Percentiles rank a stretch among this genome's conserved stretches.
These are phyloP conservation scores for Napeogenes inachia DNA, from an alignment of 2,888 invertebrate species.

Conservation along the genomic window DNA sequence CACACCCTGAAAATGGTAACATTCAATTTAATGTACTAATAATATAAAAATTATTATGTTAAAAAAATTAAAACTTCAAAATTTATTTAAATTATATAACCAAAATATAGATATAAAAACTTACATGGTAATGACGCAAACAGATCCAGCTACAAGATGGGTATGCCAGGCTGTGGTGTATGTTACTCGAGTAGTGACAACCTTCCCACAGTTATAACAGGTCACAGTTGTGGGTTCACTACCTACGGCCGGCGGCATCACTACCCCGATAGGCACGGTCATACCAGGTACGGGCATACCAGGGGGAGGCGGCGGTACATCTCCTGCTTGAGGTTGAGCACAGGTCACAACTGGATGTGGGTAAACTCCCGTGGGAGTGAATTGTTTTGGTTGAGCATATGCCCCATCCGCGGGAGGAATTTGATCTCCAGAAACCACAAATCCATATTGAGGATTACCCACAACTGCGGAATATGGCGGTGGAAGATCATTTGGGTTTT, in stretches of 20 bases:
- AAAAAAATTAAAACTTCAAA: no score
- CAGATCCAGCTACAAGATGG: slow-evolving; percentile 67
- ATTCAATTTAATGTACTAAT: no score
- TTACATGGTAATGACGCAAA: slow-evolving; percentile 70
- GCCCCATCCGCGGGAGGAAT: slow-evolving; percentile 36
- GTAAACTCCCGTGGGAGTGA: slow-evolving; percentile 64
- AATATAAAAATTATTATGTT: slow-evolving; percentile 3
- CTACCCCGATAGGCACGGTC: slow-evolving; percentile 52
- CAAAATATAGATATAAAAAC: slow-evolving; percentile 33
- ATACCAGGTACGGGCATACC: slow-evolving; percentile 46
- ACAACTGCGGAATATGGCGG: slow-evolving; percentile 70
- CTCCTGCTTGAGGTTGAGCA: slow-evolving; percentile 49
- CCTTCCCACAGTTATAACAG: slow-evolving; percentile 67
- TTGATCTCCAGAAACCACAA: slow-evolving; percentile 41
- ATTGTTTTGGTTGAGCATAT: slow-evolving; percentile 54
- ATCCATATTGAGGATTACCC: slow-evolving; percentile 65
- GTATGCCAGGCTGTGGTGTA: slow-evolving; percentile 73
- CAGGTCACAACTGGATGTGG: slow-evolving; percentile 58
- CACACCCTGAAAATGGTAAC: slow-evolving; percentile 63
- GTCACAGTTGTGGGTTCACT: slow-evolving; percentile 67
- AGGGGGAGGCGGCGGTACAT: slow-evolving; percentile 44
- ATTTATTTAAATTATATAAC: background rate
- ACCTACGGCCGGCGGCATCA: slow-evolving; percentile 62
- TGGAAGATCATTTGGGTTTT: slow-evolving; percentile 63
- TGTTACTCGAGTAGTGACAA: slow-evolving; percentile 68